Evolutionary conservation across 1,140 invertebrate genomes (phyloP), one percentile per base, ranked within the genome.

Genomic region (Contarinia nasturtii): DNA sequence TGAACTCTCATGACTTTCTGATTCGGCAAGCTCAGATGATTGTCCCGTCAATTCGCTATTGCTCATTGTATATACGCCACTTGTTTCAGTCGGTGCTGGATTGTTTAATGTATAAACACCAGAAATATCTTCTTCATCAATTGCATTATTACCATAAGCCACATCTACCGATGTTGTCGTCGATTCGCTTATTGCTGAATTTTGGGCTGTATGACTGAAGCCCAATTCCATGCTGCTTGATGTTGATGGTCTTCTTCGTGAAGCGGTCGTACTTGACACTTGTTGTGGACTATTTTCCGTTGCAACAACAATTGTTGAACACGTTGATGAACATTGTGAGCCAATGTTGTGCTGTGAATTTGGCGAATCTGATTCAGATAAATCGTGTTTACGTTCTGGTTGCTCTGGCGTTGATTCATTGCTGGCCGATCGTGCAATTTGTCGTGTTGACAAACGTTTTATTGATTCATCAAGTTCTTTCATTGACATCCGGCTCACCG

Each of bases 201-300:
- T 85, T 64, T 87, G 82, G 10, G 82, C 79, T 2, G 82, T 86
- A 56, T 86, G 82, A 49, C 80, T 84, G 53, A 80, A 86, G 27
- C 82, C 80, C 40, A 85, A 60, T 63, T 86, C 82, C 52, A 85
- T 65, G 54, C 82, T 85, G 46, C 80, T 83, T 12, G 73, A 77
- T 18, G 80, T 80, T 17, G 76, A 82, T 47, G 71, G 67, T 57
- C 72, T 69, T 52, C 74, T 69, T 27, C 69, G 55, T 21, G 63
- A 46, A 8, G 72, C 67, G 50, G 68, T 73, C 5, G 72, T 58
- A 48, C 73, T 71, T 51, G 70, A 60, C 54, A 72, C 61, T 45
- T 48, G 48, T 51, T 51, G 41, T 4, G 56, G 37, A 42, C 18
- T 53, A 37, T 55, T 57, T 53, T 68, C 62, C 4, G 67, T 62